Evolutionary conservation across 1,140 invertebrate genomes (phyloP).

Genomic region (Antheraea mylitta): DNA sequence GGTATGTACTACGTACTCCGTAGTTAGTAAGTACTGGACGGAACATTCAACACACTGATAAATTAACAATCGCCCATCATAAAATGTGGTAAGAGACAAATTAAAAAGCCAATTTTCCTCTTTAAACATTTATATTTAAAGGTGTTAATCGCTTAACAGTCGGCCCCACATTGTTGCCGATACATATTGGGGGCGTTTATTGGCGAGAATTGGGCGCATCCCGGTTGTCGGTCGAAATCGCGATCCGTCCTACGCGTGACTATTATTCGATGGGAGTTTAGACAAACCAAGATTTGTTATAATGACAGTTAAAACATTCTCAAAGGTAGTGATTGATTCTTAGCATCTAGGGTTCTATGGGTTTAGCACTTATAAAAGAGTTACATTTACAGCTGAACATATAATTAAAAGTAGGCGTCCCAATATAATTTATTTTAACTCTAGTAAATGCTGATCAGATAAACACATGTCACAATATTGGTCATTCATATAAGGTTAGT

Average conservation of each 20-base stretch:
- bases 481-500: background rate
- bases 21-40: slow-evolving; percentile 24
- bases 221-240: slow-evolving; percentile 69
- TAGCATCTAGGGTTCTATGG: too few species aligned
- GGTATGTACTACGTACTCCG: slow-evolving; percentile 25
- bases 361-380: background rate
- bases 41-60: slow-evolving; percentile 42
- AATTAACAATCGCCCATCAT: slow-evolving; percentile 42
- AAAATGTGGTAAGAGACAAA: slow-evolving; percentile 36
- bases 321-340: too few species aligned
- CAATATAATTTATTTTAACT: background rate
- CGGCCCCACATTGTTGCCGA: slow-evolving; percentile 42
- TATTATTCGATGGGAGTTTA: slow-evolving; percentile 55
- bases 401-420: background rate
- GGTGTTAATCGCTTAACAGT: slow-evolving; percentile 45
- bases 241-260: slow-evolving; percentile 57
- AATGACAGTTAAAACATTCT: too few species aligned
- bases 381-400: background rate
- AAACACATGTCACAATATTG: slow-evolving; percentile 9
- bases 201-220: slow-evolving; percentile 73
- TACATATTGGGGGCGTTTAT: slow-evolving; percentile 65
- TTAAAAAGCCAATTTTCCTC: slow-evolving; percentile 42
- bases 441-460: background rate
- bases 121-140: slow-evolving; percentile 40
- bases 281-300: slow-evolving; percentile 38